Evolutionary conservation across 2,888 invertebrate species (phyloP).

Genomic region (Drosophila mimetica): DNA sequence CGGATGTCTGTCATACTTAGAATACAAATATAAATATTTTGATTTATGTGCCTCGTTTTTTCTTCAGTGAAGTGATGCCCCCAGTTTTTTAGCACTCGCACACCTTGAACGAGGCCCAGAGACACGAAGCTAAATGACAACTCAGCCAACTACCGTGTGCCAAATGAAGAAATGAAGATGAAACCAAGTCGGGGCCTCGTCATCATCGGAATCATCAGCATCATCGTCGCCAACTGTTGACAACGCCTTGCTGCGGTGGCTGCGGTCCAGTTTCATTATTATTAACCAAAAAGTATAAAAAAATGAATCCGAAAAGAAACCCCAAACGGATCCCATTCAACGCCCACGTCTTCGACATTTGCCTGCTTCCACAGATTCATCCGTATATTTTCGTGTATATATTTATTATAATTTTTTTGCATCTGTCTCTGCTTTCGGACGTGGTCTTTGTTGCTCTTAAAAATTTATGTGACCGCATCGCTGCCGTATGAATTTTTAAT

Average conservation of each 20-base stretch:
- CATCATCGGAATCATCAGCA: slow-evolving; percentile 34
- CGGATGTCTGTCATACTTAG: too few species aligned
- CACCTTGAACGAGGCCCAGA: slow-evolving; percentile 50
- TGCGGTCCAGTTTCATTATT: slow-evolving; percentile 68
- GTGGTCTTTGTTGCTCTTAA: slow-evolving; percentile 54
- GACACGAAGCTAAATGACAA: slow-evolving; percentile 53
- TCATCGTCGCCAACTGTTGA: slow-evolving; percentile 55
- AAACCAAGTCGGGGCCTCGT: slow-evolving; percentile 17
- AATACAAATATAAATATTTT: too few species aligned
- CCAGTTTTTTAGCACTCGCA: background rate
- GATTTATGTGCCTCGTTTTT: background rate
- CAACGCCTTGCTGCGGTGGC: slow-evolving; percentile 58
- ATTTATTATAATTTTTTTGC: slow-evolving; percentile 39
- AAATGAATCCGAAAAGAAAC: slow-evolving; percentile 17
- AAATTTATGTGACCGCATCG: slow-evolving; percentile 77
- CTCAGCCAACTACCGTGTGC: slow-evolving; percentile 65
- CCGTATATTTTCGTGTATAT: slow-evolving; percentile 24
- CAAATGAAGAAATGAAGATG: slow-evolving; percentile 39
- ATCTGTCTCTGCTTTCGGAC: slow-evolving; percentile 47
- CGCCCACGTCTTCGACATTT: slow-evolving; percentile 52
- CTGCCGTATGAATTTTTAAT: slow-evolving; percentile 77
- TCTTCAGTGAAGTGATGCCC: slow-evolving; percentile 8
- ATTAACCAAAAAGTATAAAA: slow-evolving; percentile 28
- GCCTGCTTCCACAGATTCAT: slow-evolving; percentile 42
- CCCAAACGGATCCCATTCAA: slow-evolving; percentile 31